Conservation (phyloP, 2,888 invertebrate species). For the Melipona beecheii region DNA sequence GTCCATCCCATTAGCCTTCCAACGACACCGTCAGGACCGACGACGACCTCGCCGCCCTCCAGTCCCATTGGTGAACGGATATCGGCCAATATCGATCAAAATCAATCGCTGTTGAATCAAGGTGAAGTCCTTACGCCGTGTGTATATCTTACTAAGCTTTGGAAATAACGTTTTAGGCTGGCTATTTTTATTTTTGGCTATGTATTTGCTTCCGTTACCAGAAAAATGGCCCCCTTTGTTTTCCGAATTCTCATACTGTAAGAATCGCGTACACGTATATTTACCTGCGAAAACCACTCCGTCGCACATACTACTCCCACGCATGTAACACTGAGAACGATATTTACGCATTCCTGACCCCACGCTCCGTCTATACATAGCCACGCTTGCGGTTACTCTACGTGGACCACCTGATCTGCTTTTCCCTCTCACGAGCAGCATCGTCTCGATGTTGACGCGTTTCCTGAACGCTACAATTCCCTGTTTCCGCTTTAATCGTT, state of each 20-base stretch:
- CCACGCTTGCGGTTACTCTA: constrained; percentile 67
- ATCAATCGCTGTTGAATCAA: constrained; percentile 74
- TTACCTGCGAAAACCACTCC: constrained; percentile 68
- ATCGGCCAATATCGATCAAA: constrained; percentile 64
- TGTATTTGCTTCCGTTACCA: neutral
- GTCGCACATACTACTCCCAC: constrained; percentile 74
- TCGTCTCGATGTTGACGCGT: constrained; percentile 29
- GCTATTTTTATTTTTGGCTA: constrained; percentile 44
- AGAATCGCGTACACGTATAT: constrained; percentile 59
- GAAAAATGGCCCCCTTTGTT: constrained; percentile 21
- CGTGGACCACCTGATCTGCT: constrained; percentile 76
- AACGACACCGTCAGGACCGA: constrained; percentile 75
- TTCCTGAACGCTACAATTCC: constrained; percentile 19
- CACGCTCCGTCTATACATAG: constrained; percentile 81
- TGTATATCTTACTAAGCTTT: neutral
- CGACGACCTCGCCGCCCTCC: constrained; percentile 68
- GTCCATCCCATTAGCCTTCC: constrained; percentile 76
- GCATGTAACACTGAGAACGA: constrained; percentile 74
- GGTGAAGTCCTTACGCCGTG: constrained; percentile 53
- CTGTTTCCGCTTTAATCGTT: constrained; percentile 9
- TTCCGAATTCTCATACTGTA: constrained; percentile 24
- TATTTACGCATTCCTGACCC: constrained; percentile 82
- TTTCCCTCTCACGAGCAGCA: constrained; percentile 52
- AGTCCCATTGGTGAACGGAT: constrained; percentile 63
- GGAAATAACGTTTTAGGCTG: constrained; percentile 18